Base-by-base conservation (phyloP, 2,113 vertebrate genomes). In the Rousettus leschenaultii region DNA sequence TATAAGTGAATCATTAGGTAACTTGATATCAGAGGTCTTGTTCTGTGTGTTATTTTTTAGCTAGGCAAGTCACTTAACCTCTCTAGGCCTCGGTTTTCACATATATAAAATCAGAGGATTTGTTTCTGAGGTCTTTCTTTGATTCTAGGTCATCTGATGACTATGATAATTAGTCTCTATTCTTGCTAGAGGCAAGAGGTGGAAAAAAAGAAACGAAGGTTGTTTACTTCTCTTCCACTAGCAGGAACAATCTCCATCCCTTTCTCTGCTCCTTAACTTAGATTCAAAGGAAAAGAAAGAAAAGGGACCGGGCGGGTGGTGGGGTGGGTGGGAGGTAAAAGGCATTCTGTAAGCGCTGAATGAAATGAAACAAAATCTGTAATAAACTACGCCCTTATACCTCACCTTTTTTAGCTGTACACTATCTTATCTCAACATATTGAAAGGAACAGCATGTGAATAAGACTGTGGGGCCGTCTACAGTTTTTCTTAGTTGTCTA, bases 381-480 rank as follows among this genome's bases (percentile, higher is more conserved):
- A 70, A 83, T 40, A 45, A 55, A 57, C 15, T 73, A 48, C 26
- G 59, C 48, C 40, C 75, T 71, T 71, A 51, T 10, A 24, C 26
- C 15, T 48, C 16, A 68, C 28, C 33, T 79, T 51, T 90, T 33
- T 53, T 84, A n/a, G 71, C 63, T n/a, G 24, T 43, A 43, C 19
- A 57, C 43, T 63, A 38, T 80, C 18, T 82, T 86, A 38, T 28
- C 59, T 94, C 68, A 40, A 51, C 28, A 61, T 55, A 38, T 18
- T 18, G 8, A 65, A 93, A 86, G 90, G 51, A 53, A 45, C n/a
- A 28, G 61, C 82, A 73, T 95, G 97, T 97, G 97, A 98, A 85
- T 96, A 98, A 99, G 94, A 98, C 85, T 98, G 96, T 88, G 97
- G 98, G 98, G 97, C 7, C 96, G 94, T 93, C 94, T 98, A 93